Conservation (phyloP, 2,797 vertebrate species). For the Galagoides demidoff region DNA sequence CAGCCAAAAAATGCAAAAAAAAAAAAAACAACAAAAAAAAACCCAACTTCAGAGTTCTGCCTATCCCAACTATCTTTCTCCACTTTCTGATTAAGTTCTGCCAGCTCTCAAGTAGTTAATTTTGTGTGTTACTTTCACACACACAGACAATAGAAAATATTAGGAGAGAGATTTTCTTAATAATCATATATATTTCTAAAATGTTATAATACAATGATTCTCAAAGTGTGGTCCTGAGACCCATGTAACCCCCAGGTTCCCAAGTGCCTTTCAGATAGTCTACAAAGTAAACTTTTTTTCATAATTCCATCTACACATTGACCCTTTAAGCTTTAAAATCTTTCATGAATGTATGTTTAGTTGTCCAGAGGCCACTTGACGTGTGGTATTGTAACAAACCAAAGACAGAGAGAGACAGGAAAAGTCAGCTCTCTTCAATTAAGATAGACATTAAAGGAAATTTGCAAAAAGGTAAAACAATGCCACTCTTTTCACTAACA, state of each 20-base stretch:
- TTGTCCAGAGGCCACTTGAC: not conserved
- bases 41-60: not conserved
- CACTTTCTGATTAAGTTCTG: conserved; percentile 1
- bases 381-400: not conserved
- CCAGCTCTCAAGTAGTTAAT: not conserved
- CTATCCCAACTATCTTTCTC: not conserved
- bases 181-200: not conserved
- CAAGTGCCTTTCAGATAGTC: not conserved
- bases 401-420: not conserved
- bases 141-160: conserved; percentile 19
- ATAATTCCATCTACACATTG: not conserved
- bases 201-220: conserved; percentile 6
- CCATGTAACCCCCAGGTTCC: not conserved
- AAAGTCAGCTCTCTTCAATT: not conserved
- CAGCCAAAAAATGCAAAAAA: too few relatives aligned
- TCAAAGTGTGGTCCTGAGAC: not conserved
- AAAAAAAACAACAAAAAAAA: too few relatives aligned
- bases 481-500: not conserved
- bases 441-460: not conserved
- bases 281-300: not conserved
- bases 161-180: not conserved
- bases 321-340: conserved; percentile 6
- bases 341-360: not conserved
- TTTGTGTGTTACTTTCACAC: not conserved
- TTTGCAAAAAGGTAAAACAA: conserved; percentile 9